Base-by-base conservation (phyloP, 2,113 vertebrate species). In the Xerus inauris region DNA sequence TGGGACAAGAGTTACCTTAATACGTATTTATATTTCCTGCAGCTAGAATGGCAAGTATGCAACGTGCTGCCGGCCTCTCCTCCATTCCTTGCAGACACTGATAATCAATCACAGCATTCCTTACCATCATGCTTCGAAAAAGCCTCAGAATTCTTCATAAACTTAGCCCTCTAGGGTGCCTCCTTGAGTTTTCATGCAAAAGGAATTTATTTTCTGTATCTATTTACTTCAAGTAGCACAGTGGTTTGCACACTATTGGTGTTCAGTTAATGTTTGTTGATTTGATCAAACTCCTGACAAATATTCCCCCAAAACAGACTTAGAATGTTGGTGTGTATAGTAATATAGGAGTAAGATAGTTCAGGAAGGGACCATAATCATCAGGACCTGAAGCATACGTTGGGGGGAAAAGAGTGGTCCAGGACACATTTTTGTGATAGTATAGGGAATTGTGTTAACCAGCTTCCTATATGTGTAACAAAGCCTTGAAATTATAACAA, bases 61-160 rank as follows among this genome's bases (percentile, higher is more conserved):
- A 40, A 8, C 26, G 3, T 49, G 4, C 42, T 83, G 13, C 24
- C 42, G 92, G 38, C 54, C 38, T 89, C 32, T 65, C 75, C 30
- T 26, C 92, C 71, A 87, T 64, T 79, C 42, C 69, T 89, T 83
- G 75, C 62, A 93, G 73, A 45, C 59, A n/a, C 20, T 65, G 32
- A 20, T 80, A 82, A 95, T 90, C 89, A 79, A 22, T 94, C 77
- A 86, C 12, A 86, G 24, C 28, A n/a, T 94, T 84, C 28, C 32
- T 92, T 69, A 59, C 75, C 8, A 17, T 4, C 35, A 79, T 94
- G 49, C 32, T 91, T 93, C 47, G 54, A 49, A 93, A 93, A 94
- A 24, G 35, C 14, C n/a, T 95, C 92, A 75, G 75, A 77, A 83
- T 81, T n/a, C 79, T 93, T 91, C 32, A 93, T 38, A 85, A 88